phyloP scores from a whole-genome alignment of 2,113 vertebrate species.

The Taurulus bubalis region DNA sequence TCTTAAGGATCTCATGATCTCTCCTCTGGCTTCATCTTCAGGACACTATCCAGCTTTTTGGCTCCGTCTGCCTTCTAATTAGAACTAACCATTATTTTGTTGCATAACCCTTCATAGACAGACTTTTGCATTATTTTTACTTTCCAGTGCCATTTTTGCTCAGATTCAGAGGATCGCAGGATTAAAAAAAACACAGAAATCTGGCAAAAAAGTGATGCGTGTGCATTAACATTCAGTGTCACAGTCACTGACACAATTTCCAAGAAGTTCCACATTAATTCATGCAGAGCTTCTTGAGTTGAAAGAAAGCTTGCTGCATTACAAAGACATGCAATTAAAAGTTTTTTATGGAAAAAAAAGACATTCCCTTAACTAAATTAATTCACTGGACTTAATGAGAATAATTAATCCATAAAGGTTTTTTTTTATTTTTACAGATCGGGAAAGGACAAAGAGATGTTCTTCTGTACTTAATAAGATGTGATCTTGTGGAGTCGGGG shows the following conservation, averaged over 20 bases:
- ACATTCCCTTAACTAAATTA: not conserved
- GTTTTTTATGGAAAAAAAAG: not conserved
- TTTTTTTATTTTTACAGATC: not conserved
- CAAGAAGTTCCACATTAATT: slow-evolving; percentile 6
- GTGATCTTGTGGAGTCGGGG: not conserved
- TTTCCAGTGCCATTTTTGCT: too few relatives aligned
- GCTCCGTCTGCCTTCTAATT: not conserved
- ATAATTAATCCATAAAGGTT: not conserved
- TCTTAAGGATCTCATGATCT: not conserved
- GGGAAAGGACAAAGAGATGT: not conserved
- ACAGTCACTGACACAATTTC: slow-evolving; percentile 20
- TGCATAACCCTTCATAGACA: too few relatives aligned
- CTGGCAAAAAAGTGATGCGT: not conserved
- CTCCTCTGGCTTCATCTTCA: not conserved
- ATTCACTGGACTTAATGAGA: not conserved
- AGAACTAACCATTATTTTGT: not conserved
- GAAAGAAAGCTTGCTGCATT: not conserved
- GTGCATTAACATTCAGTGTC: slow-evolving; percentile 27
- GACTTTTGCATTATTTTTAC: not conserved
- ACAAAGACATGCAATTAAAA: not conserved
- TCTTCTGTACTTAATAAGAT: not conserved
- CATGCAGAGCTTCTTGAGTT: not conserved
- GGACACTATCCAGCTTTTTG: not conserved
- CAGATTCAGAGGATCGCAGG: too few relatives aligned
- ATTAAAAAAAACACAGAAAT: slow-evolving; percentile 2